Evolutionary conservation across 1,140 invertebrate species (phyloP).

Genomic region (Lordiphosa clarofinis): DNA sequence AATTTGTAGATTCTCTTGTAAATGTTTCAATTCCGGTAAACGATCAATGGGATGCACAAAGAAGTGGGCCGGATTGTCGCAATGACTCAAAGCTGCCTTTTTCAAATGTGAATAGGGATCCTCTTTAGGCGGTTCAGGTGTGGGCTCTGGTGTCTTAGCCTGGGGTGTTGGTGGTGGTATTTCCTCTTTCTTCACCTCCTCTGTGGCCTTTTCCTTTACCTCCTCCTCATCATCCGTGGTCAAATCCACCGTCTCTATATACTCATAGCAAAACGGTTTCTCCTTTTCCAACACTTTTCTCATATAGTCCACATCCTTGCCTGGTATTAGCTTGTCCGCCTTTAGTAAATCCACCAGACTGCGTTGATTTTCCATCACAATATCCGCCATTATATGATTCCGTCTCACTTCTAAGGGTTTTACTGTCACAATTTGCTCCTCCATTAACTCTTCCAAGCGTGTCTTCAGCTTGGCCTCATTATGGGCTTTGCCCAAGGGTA

Average conservation of each 20-base stretch:
- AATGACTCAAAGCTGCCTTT: slow-evolving; percentile 83
- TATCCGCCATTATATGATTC: slow-evolving; percentile 63
- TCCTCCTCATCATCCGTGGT: slow-evolving; percentile 71
- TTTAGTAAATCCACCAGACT: slow-evolving; percentile 54
- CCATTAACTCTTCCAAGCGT: slow-evolving; percentile 39
- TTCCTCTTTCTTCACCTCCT: too few relatives aligned
- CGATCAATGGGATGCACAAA: slow-evolving; percentile 83
- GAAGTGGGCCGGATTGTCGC: slow-evolving; percentile 85
- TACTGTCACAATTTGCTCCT: slow-evolving; percentile 59
- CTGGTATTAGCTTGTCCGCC: slow-evolving; percentile 41
- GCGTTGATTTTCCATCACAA: slow-evolving; percentile 32
- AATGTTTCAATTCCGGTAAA: slow-evolving; percentile 80
- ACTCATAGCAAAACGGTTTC: slow-evolving; percentile 60
- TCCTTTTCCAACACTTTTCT: slow-evolving; percentile 70
- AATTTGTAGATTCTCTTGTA: slow-evolving; percentile 83
- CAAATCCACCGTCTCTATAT: slow-evolving; percentile 69
- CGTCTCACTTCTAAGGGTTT: slow-evolving; percentile 72
- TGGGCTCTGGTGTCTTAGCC: background rate
- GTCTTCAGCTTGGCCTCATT: slow-evolving; percentile 47
- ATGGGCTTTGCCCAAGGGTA: slow-evolving; percentile 56
- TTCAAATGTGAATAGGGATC: slow-evolving; percentile 72
- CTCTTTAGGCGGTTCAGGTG: slow-evolving; percentile 24
- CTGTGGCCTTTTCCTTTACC: too few relatives aligned
- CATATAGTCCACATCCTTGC: slow-evolving; percentile 65
- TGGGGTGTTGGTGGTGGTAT: too few relatives aligned